Evolutionary conservation across 2,888 invertebrate species (phyloP).

Genomic region (Ectobius pallidus): DNA sequence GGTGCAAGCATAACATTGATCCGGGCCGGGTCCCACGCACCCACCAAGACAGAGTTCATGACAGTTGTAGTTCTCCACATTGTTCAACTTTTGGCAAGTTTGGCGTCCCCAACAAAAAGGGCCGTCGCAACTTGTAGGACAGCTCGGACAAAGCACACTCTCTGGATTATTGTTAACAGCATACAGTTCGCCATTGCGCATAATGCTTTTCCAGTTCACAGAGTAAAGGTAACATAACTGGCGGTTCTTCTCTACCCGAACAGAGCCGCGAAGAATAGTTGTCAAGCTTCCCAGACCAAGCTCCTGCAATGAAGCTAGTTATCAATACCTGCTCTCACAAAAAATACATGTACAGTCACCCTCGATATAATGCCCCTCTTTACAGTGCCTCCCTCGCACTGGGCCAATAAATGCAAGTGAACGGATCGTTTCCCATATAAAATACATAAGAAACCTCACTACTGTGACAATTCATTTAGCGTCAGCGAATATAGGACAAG

Average conservation of each 20-base stretch:
- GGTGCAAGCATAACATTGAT: conserved; percentile 71
- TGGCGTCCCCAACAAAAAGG: conserved; percentile 24
- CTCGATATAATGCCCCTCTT: too few relatives aligned
- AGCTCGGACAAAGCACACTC: conserved; percentile 42
- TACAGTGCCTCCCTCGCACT: too few relatives aligned
- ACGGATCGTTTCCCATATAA: too few relatives aligned
- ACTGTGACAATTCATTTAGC: too few relatives aligned
- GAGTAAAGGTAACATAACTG: conserved; percentile 78
- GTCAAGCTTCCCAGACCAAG: conserved; percentile 74
- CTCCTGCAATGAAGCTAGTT: conserved; percentile 64
- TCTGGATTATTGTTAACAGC: conserved; percentile 49
- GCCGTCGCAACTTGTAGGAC: not conserved
- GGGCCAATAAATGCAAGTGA: too few relatives aligned
- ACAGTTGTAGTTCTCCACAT: conserved; percentile 56
- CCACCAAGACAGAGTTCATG: conserved; percentile 81
- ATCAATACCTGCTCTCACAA: too few relatives aligned
- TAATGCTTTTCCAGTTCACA: conserved; percentile 69
- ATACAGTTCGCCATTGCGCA: conserved; percentile 57
- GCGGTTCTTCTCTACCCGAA: conserved; percentile 77
- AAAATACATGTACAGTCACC: too few relatives aligned
- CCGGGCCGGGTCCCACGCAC: conserved; percentile 61
- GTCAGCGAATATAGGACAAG: too few relatives aligned
- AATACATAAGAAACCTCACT: too few relatives aligned
- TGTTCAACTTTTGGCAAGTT: conserved; percentile 43
- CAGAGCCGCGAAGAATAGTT: conserved; percentile 80